phyloP scores from a whole-genome alignment of 2,797 vertebrate species.

The Heteromormyrus szaboi region DNA sequence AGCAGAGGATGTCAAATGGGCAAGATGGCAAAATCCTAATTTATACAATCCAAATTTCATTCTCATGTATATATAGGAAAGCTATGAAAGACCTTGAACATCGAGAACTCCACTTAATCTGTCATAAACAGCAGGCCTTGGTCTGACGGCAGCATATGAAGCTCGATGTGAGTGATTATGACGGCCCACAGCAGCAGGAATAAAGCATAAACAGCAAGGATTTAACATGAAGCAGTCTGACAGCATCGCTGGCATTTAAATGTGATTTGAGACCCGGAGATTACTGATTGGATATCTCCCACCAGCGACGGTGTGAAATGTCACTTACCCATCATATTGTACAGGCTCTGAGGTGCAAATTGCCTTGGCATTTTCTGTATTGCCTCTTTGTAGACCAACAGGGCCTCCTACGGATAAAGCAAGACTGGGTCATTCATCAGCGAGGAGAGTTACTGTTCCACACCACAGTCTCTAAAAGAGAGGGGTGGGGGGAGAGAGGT shows the following conservation, averaged over 20 bases:
- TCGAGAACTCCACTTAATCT: background rate
- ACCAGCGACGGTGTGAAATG: background rate
- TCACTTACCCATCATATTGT: conserved; percentile 98
- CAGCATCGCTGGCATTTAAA: background rate
- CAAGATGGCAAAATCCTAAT: background rate
- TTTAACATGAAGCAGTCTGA: background rate
- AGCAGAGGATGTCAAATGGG: background rate
- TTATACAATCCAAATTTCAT: background rate
- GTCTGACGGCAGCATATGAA: background rate
- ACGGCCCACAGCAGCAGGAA: background rate
- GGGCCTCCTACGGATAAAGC: conserved; percentile 77
- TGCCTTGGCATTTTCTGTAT: conserved; percentile 97
- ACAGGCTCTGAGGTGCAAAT: conserved; percentile 98
- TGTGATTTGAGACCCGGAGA: background rate
- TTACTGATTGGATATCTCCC: background rate
- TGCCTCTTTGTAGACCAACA: conserved; percentile 89
- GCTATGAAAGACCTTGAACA: background rate
- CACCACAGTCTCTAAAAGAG: conserved; percentile 29
- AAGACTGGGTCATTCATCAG: conserved; percentile 9
- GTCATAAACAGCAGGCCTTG: background rate
- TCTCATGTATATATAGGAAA: background rate
- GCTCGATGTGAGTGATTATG: background rate
- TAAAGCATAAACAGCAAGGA: background rate
- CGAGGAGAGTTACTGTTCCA: conserved; percentile 24
- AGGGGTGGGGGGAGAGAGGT: conserved; percentile 22